Evolutionary conservation across 1,140 invertebrate species (phyloP), one percentile per base, ranked within the genome.

Genomic region (Caenorhabditis remanei): DNA sequence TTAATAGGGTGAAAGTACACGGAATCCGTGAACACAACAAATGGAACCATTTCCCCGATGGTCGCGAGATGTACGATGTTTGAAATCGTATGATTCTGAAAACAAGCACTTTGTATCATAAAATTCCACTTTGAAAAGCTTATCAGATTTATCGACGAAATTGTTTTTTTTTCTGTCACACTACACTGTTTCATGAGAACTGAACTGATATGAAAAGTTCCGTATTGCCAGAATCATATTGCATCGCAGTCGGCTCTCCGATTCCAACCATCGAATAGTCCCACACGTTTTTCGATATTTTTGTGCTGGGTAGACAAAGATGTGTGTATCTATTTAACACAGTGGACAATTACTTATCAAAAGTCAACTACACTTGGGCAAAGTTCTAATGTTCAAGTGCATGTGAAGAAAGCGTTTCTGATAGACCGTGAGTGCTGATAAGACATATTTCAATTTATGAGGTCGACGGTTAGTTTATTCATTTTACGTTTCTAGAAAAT

Each of bases 371-470:
- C 16, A 21, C n/a, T 21, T 14, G 48, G 82, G 40, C 32, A 83
- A 83, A 56, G 82, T 61, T 61, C 82, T 56, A 48, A 83, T 71
- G 65, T 71, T 71, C 41, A 71, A 46, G 65, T 71, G 41, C 65
- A 14, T 46, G 65, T 19, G 43, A 43, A 71, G 4, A 71, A 13
- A 32, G 13, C 16, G 16, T 53, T 53, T 53, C 11, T 40, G 32
- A 32, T 32, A 32, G 32, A 32, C 32, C 32, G 32, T 32, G 32
- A 32, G 32, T 63, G 4, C 61, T 13, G 61, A 63, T 63, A 63
- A 63, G 61, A 32, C 21, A 6, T n/a, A 13, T 21, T 21, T 63
- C 61, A 40, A 63, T 63, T 63, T 63, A 63, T 21, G 61, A 63
- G 21, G 61, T 63, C n/a, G 61, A 63, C 14, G 21, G 32, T 13